Evolutionary conservation across 2,888 invertebrate species (phyloP).

Genomic region (Polia nebulosa): DNA sequence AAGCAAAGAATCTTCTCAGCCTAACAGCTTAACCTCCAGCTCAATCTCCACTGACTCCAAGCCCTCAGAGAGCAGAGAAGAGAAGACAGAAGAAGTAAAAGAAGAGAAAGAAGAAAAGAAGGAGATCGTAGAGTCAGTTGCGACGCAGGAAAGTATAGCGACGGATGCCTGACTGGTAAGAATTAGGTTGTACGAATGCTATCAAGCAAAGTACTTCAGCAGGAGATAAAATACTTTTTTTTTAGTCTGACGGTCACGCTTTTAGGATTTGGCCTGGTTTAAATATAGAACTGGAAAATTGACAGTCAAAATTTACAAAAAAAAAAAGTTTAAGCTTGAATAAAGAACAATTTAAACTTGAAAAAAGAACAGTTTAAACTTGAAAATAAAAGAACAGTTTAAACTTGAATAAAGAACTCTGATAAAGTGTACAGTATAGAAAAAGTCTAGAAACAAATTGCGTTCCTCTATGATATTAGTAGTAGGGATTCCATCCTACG

Average conservation of each 20-base stretch:
- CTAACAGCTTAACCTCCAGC: slow-evolving; percentile 86
- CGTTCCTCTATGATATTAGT: neutral
- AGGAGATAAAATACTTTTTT: slow-evolving; percentile 69
- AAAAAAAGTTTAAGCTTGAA: neutral
- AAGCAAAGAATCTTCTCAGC: slow-evolving; percentile 86
- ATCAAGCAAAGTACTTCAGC: slow-evolving; percentile 76
- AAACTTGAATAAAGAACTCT: neutral
- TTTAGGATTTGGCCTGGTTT: slow-evolving; percentile 14
- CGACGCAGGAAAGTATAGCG: slow-evolving; percentile 72
- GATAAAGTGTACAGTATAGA: neutral
- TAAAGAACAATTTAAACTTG: neutral
- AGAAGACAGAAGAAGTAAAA: slow-evolving; percentile 71
- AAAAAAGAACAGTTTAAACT: neutral
- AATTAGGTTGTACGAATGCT: slow-evolving; percentile 75
- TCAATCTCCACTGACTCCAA: slow-evolving; percentile 86
- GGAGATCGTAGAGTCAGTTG: slow-evolving; percentile 54
- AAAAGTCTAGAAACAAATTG: neutral
- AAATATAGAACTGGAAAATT: neutral
- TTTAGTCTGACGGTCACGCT: slow-evolving; percentile 63
- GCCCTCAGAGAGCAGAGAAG: slow-evolving; percentile 79
- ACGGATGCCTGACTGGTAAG: slow-evolving; percentile 85
- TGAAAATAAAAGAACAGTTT: neutral
- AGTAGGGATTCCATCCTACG: neutral
- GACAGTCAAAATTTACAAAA: too few relatives aligned
- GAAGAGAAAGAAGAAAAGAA: slow-evolving; percentile 70